Base-by-base conservation (phyloP, 2,888 invertebrate species). In the Spilosoma lubricipeda region DNA sequence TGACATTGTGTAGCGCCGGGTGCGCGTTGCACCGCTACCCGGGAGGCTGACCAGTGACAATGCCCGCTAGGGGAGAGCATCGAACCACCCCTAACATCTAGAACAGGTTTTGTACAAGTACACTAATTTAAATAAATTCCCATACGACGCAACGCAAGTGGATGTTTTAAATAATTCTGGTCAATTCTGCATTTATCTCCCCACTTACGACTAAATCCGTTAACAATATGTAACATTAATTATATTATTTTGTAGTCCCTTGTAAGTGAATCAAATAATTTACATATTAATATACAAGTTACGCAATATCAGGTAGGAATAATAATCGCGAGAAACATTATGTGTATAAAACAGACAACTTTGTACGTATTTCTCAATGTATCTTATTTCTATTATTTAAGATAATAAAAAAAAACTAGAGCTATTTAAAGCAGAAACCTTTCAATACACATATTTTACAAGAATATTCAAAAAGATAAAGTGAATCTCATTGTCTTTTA, bases 81-180 rank as follows among this genome's bases (percentile, higher is more conserved):
- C 56, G 63, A 72, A 48, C 83, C 84, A 87, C 89, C 90, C 90
- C 87, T 83, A 77, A 77, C 78, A 80, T 81, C 78, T 77, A 81
- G 82, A 92, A 93, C 94, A 90, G 93, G 94, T 94, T 93, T 85
- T 72, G 71, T 74, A 82, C 91, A 90, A 92, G 93, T 93, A 93
- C 92, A 92, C 90, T 92, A 86, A 93, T 94, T 93, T 91, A 81
- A 91, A 94, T 94, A 93, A 88, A 91, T 93, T 93, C 93, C 87
- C 90, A 89, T 80, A 87, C 76, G 71, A 72, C 65, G 70, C 69
- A 73, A 74, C 67, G 77, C 88, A 88, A 88, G 87, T 87, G 87
- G 71, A 86, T 82, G 78, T 85, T 83, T 63, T 82, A 64, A 84
- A 80, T 83, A 82, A 80, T 79, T 79, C 70, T 76, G 71, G 73